Evolutionary conservation across 92 coral and sea anemone genomes (phyloP).

Genomic region (Pocillopora grandis): DNA sequence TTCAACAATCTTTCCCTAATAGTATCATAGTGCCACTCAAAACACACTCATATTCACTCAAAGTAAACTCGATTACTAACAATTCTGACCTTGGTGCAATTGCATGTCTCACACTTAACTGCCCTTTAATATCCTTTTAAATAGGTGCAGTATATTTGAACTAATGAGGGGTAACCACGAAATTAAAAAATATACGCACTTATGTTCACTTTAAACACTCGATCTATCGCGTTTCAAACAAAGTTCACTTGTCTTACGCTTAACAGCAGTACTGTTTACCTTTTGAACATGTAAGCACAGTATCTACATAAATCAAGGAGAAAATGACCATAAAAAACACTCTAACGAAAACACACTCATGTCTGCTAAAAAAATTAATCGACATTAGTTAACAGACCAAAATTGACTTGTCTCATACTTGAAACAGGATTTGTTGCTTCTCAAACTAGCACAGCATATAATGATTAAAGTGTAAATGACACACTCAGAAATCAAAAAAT

Average conservation of each 20-base stretch:
- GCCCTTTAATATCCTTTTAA: not conserved
- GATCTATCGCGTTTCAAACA: no score
- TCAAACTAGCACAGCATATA: not conserved
- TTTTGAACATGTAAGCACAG: not conserved
- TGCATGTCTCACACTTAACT: not conserved
- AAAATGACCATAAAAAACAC: not conserved
- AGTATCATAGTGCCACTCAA: not conserved
- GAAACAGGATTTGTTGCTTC: not conserved
- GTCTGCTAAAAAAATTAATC: no score
- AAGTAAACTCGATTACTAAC: not conserved
- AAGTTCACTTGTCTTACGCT: no score
- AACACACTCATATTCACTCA: not conserved
- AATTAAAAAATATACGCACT: no score
- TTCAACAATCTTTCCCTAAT: no score
- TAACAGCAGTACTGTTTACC: not conserved
- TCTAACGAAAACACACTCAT: no score
- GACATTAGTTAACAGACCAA: no score
- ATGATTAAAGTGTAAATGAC: not conserved
- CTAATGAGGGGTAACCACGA: no score
- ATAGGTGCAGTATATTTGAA: no score
- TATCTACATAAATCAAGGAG: not conserved
- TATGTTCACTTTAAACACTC: no score
- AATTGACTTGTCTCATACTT: not conserved
- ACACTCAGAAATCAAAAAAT: no score
- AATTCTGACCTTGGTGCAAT: not conserved